Base-by-base conservation (phyloP, 2,888 invertebrate species). In the Lasioglossum oenotherae region DNA sequence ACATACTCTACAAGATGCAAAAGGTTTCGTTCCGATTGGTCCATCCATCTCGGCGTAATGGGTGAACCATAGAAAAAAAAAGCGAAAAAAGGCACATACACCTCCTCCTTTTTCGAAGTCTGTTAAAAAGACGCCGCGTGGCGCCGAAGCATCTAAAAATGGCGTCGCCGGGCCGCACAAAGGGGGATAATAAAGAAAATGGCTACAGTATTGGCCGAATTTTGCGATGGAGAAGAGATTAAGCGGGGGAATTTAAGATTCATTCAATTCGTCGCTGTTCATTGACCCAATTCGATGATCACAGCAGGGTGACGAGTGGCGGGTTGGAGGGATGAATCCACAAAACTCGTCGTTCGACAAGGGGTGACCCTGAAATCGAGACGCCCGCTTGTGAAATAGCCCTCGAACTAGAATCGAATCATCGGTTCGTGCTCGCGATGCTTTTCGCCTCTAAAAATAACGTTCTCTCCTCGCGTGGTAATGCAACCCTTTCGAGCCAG, bases 401-500 rank as follows among this genome's bases (percentile, higher is more conserved):
- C 27, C 31, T 57, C 60, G 67, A n/a, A 85, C 78, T 41, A 27
- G 67, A 81, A 75, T 76, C 38, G 67, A 79, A 76, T 79, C 67
- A 79, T 78, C 46, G 76, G 38, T 27, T 60, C 16, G 80, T 64
- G 74, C 23, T 72, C n/a, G 53, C 27, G 78, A 69, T 67, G 71
- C 53, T 23, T 69, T 49, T 46, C 60, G 35, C 14, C 71, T 80
- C 78, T 85, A 81, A 86, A 86, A 85, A 76, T 85, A 86, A 85
- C 76, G n/a, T 78, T 81, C 75, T 53, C 81, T 46, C 57, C 53
- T 80, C n/a, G 38, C 71, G 41, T 78, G 80, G 81, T 41, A 75
- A 41, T 74, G 67, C 67, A 81, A 81, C 81, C 81, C 76, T 81
- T 81, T 31, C 72, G 49, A 77, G 81, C 78, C 78, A 73, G 60